Base-by-base conservation (phyloP, 64 coral and sea anemone species). In the Pocillopora damicornis region DNA sequence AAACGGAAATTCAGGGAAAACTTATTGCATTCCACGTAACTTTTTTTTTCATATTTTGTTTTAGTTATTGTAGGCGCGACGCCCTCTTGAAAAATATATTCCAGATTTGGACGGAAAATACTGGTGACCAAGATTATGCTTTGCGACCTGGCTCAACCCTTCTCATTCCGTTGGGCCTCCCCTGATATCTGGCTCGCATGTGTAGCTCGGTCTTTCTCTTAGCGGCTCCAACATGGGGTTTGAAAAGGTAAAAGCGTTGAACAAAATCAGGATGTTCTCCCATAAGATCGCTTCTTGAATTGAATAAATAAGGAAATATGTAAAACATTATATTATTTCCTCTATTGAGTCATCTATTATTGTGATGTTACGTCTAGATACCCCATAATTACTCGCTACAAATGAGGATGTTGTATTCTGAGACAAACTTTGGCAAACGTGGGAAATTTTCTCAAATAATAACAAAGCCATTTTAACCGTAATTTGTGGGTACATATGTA, bases 141-240 rank as follows among this genome's bases (percentile, higher is more conserved):
- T 57, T 80, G 91, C 83, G 77, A 59, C 91, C 91, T 60, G 71
- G 18, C 91, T 42, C 37, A 12, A 18, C 42, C 91, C 91, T 88
- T 74, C 85, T 37, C 17, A 15, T 25, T 42, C 22, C 34, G 20
- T 78, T 75, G 36, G 94, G 82, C 94, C 90, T 68, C 94, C 94
- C 94, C 94, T 76, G 80, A 87, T 76, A 92, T 92, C 59, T 80
- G 66, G 1, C 76, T 88, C 90, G 86, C 94, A 95, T 95, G 94
- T 90, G 73, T 76, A 42, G 22, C 75, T 87, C 80, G 76, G 82
- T 87, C 94, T 95, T 95, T 95, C 87, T 75, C 23, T 75, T 82
- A 77, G 60, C 73, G 75, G 81, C 88, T 94, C 84, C 80, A 90
- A 67, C 86, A 95, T 95, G 94, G 90, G 90, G 76, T 95, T 95